A percentile compares a stretch with the other conserved stretches of the same genome.
phyloP scores from a whole-genome alignment of 1,140 invertebrate genomes.

The Propsilocerus akamusi region DNA sequence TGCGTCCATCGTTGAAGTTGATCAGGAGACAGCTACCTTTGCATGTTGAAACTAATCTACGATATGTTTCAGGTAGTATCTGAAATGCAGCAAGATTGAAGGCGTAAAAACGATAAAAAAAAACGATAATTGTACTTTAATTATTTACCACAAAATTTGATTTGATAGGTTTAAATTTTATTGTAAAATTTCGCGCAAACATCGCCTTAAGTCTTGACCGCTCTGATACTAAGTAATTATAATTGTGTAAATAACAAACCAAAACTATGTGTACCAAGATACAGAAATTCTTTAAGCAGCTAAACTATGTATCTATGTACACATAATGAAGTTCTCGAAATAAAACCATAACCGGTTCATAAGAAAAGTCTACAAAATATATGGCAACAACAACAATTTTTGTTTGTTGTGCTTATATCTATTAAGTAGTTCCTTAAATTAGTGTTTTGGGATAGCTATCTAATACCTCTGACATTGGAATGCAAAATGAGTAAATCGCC shows the following conservation, averaged over 20 bases:
- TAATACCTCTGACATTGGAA: no score
- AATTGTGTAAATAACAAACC: background rate
- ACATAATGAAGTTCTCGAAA: background rate
- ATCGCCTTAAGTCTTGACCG: background rate
- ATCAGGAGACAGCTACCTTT: background rate
- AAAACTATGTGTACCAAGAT: background rate
- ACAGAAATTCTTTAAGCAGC: background rate
- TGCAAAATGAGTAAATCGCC: background rate
- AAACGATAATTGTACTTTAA: background rate
- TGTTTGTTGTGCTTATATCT: background rate
- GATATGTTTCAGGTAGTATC: constrained; percentile 19
- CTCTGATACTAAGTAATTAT: background rate
- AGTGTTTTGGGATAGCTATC: no score
- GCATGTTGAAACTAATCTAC: constrained; percentile 19
- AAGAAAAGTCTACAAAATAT: background rate
- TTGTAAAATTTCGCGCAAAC: background rate
- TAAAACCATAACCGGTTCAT: background rate
- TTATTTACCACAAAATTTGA: constrained; percentile 1
- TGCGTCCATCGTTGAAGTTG: background rate
- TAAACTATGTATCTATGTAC: background rate
- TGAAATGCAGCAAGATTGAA: background rate
- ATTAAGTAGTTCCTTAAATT: background rate
- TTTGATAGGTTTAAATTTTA: background rate
- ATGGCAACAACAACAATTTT: background rate
- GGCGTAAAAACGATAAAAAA: background rate